Percentiles rank a stretch among this genome's conserved stretches.
Conservation (phyloP, 1,140 invertebrate species). For the Cyclina sinensis region DNA sequence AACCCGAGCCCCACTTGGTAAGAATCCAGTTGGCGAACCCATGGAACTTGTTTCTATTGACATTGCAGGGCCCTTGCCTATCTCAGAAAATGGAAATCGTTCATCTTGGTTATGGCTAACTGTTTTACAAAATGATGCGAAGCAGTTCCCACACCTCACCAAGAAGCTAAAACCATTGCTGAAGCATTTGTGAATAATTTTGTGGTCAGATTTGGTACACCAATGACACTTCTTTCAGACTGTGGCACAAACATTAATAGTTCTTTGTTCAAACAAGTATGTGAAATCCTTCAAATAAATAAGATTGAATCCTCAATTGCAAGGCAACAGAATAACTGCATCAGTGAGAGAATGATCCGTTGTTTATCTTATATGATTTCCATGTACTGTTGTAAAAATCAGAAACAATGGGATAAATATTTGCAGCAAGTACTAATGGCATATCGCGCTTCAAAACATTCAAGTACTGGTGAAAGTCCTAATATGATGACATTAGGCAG, state of each 20-base stretch:
- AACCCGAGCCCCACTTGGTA: background rate
- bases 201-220: background rate
- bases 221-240: constrained; percentile 9
- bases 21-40: background rate
- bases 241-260: constrained; percentile 58
- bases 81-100: constrained; percentile 29
- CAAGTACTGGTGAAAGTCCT: constrained; percentile 65
- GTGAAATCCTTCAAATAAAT: constrained; percentile 47
- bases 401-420: constrained; percentile 71
- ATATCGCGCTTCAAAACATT: constrained; percentile 67
- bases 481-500: background rate
- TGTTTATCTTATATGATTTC: background rate
- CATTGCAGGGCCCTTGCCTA: constrained; percentile 35
- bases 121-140: constrained; percentile 43
- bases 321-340: background rate
- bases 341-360: background rate
- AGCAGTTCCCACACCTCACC: background rate
- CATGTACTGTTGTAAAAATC: constrained; percentile 24
- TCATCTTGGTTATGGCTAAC: constrained; percentile 18
- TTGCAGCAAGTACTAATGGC: constrained; percentile 73
- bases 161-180: constrained; percentile 16
- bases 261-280: constrained; percentile 57
- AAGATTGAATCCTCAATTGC: background rate
- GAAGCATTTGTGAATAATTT: constrained; percentile 45
- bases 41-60: constrained; percentile 26